Evolutionary conservation across 2,113 vertebrate genomes (phyloP), one percentile per base, ranked within the genome.

Genomic region (Cricetomys ansorgei): DNA sequence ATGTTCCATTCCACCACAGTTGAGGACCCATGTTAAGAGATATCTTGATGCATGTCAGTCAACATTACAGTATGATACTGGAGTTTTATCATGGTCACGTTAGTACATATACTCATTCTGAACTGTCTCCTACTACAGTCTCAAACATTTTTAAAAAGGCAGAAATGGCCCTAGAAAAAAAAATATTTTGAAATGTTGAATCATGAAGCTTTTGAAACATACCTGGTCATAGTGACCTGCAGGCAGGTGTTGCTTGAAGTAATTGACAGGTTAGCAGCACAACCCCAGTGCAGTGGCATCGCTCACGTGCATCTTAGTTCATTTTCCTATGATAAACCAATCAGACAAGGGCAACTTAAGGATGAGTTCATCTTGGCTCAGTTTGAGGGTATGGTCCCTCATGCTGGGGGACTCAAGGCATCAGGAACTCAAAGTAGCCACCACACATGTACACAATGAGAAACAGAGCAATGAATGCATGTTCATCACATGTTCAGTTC

Each of bases 181-280:
- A 55, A 17, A 13, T 19, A 34, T 10, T 59, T 57, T 59, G 62
- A n/a, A 89, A 12, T 55, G 31, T 48, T 2, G 43, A 53, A 12
- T 2, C 0, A 27, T 65, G 31, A 5, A 5, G 2, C 10, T 81
- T 87, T 80, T 13, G 12, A 15, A 17, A 43, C 43, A 27, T 4
- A 13, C 40, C 37, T 80, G 76, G 21, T 31, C 31, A 19, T 11
- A 21, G 4, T 7, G 53, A 3, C 23, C 48, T 25, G n/a, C 3
- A 3, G 79, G 73, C 0, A 12, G 50, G 11, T 48, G 40, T 48
- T 67, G 0, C 45, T 15, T 7, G 1, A 48, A 45, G 72, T 40
- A 4, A 37, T 1, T 23, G 9, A 7, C 6, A 57, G 40, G 5
- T 7, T 3, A 34, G 45, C 0, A 6, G n/a, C 12, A 0, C 3